phyloP scores from a whole-genome alignment of 2,113 vertebrate genomes.

The Anoura caudifer region DNA sequence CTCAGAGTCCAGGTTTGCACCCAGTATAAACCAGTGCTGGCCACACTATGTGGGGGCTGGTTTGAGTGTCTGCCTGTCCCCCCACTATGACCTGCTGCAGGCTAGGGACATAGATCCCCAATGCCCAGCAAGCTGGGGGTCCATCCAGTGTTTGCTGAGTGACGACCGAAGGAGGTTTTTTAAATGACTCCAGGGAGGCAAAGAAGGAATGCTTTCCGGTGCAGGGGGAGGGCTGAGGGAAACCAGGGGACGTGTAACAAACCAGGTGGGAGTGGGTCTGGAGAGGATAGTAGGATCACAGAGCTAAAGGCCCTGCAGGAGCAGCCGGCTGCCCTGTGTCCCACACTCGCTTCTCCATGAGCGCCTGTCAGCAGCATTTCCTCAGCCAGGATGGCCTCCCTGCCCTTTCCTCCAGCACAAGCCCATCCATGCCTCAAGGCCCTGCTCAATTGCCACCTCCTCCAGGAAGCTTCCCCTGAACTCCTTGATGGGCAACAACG shows the following conservation, averaged over 20 bases:
- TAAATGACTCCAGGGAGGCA: neutral
- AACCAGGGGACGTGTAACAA: neutral
- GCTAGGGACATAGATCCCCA: neutral
- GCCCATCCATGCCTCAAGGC: neutral
- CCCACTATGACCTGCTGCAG: neutral
- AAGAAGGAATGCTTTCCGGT: neutral
- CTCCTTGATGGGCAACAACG: rapidly evolving
- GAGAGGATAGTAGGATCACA: rapidly evolving
- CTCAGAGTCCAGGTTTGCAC: neutral
- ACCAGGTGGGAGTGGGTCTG: neutral
- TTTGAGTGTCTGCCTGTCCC: too few relatives aligned
- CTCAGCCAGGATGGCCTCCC: neutral
- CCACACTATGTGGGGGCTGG: rapidly evolving
- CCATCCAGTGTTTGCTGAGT: neutral
- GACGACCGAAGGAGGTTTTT: neutral
- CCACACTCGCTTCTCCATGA: rapidly evolving
- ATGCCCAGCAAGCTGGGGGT: neutral
- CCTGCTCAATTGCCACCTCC: neutral
- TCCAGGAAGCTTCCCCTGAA: slow-evolving; percentile 1
- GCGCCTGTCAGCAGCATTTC: neutral
- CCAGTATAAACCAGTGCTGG: neutral
- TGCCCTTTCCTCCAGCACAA: neutral
- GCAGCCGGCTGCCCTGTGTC: neutral
- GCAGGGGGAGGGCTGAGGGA: neutral
- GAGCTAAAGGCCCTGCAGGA: neutral